Percentiles rank a stretch among this genome's conserved stretches.
Evolutionary conservation across 2,888 invertebrate species (phyloP).

Genomic region (Cybosia mesomella): DNA sequence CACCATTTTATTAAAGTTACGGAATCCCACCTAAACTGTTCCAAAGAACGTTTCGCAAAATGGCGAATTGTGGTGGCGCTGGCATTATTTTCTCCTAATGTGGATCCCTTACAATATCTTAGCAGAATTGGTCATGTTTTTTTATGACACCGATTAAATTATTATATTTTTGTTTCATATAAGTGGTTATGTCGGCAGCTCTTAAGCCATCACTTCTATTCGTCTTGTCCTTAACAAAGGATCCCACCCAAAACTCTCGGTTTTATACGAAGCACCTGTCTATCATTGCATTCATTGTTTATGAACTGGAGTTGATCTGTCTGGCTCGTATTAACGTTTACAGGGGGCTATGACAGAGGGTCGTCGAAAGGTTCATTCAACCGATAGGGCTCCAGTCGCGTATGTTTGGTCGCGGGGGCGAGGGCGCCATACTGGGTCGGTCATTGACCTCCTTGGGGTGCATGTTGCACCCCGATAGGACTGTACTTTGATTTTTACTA

Average conservation of each 20-base stretch:
- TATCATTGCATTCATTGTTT: conserved; percentile 48
- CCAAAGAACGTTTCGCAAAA: background rate
- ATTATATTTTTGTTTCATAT: background rate
- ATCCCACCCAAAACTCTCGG: background rate
- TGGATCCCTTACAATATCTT: background rate
- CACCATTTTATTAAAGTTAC: conserved; percentile 2
- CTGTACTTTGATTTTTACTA: conserved; percentile 66
- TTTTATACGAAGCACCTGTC: conserved; percentile 27
- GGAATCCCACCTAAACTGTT: background rate
- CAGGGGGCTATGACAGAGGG: conserved; percentile 70
- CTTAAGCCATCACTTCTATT: background rate
- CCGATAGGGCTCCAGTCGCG: conserved; percentile 75
- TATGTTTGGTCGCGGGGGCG: conserved; percentile 69
- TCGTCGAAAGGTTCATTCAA: conserved; percentile 77
- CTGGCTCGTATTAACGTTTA: conserved; percentile 59
- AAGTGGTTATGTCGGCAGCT: background rate
- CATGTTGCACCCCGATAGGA: conserved; percentile 65
- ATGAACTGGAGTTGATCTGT: conserved; percentile 57
- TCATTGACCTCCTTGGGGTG: conserved; percentile 77
- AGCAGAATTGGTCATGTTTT: background rate
- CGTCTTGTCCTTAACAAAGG: background rate
- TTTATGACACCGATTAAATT: background rate
- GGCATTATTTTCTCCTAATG: background rate
- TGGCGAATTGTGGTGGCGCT: background rate
- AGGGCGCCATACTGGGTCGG: conserved; percentile 74